Evolutionary conservation across 2,888 invertebrate genomes (phyloP).

Genomic region (Caradrina kadenii): DNA sequence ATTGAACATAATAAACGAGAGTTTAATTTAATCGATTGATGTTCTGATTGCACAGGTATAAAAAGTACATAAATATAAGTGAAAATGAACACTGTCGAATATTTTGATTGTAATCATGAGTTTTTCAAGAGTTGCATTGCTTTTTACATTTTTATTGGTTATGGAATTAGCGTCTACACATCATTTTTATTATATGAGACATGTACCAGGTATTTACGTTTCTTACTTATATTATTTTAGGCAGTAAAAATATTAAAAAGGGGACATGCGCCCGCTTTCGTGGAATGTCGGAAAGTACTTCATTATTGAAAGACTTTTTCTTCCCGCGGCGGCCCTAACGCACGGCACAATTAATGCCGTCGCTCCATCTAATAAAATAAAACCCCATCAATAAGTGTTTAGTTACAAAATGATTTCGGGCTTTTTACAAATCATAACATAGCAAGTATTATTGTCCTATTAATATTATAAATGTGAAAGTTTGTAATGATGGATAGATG

Average conservation of each 20-base stretch:
- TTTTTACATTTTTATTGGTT: slow-evolving; percentile 28
- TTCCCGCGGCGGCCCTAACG: too few relatives aligned
- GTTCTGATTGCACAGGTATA: neutral
- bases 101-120: slow-evolving; percentile 19
- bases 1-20: neutral
- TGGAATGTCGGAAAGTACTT: neutral
- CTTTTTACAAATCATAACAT: too few relatives aligned
- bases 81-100: neutral
- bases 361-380: neutral
- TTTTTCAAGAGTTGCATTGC: neutral
- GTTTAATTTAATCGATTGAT: slow-evolving; percentile 7
- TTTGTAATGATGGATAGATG: too few relatives aligned
- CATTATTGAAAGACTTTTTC: neutral
- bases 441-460: too few relatives aligned
- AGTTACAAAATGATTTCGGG: too few relatives aligned
- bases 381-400: too few relatives aligned
- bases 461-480: too few relatives aligned
- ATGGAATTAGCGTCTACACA: slow-evolving; percentile 8
- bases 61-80: slow-evolving; percentile 22
- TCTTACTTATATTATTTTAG: too few relatives aligned
- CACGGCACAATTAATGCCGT: neutral
- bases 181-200: slow-evolving; percentile 17
- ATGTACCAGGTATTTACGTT: slow-evolving; percentile 26
- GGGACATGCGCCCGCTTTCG: too few relatives aligned
- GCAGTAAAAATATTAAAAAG: too few relatives aligned